These are phyloP conservation scores for Pseudomugil gertrudae DNA, from an alignment of 2,797 vertebrate species.

Conservation along the genomic window DNA sequence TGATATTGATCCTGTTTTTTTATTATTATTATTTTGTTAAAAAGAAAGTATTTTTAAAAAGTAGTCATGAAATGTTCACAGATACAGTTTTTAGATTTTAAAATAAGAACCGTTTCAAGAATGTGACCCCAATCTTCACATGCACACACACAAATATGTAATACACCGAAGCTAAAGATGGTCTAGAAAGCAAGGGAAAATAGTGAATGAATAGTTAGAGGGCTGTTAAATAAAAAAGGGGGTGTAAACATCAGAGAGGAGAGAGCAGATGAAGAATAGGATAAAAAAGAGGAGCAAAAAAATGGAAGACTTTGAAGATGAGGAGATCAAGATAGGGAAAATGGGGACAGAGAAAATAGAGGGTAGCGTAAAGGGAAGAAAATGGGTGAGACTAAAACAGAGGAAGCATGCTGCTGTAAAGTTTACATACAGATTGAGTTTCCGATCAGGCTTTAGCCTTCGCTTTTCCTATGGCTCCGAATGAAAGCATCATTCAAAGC, in stretches of 20 bases:
- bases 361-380: not conserved
- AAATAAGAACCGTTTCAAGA: slow-evolving; percentile 23
- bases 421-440: slow-evolving; percentile 55
- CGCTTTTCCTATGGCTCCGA: slow-evolving; percentile 32
- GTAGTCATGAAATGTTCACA: slow-evolving; percentile 3
- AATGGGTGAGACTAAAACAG: slow-evolving; percentile 23
- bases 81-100: slow-evolving; percentile 28
- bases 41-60: not conserved
- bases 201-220: slow-evolving; percentile 13
- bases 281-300: slow-evolving; percentile 34
- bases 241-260: slow-evolving; percentile 45
- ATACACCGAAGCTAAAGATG: slow-evolving; percentile 29
- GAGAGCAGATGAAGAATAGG: slow-evolving; percentile 33
- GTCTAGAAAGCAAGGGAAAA: slow-evolving; percentile 31
- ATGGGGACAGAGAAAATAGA: slow-evolving; percentile 7
- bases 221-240: slow-evolving; percentile 17
- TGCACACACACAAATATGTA: slow-evolving; percentile 1
- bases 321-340: slow-evolving; percentile 44
- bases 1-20: not conserved
- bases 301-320: slow-evolving; percentile 35
- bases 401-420: slow-evolving; percentile 51
- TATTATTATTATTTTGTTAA: slow-evolving; percentile 4
- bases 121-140: slow-evolving; percentile 34
- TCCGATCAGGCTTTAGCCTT: slow-evolving; percentile 47
- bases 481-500: slow-evolving; percentile 66